These are phyloP conservation scores for Arothron firmamentum DNA, from an alignment of 2,113 vertebrate genomes.

Conservation along the genomic window DNA sequence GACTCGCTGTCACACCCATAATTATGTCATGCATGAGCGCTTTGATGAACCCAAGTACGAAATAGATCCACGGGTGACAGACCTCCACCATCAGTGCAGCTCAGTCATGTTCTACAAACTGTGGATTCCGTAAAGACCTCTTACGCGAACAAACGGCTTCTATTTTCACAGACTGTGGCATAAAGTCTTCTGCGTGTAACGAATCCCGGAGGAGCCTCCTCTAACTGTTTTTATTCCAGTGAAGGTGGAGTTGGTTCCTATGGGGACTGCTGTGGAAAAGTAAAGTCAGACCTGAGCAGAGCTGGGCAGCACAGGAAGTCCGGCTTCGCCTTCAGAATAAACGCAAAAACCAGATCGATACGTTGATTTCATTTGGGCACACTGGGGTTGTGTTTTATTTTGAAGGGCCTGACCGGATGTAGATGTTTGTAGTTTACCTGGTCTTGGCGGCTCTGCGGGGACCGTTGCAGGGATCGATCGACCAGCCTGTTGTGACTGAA, in stretches of 20 bases:
- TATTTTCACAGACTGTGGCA: no score
- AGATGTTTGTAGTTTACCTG: fast-evolving
- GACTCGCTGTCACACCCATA: neutral
- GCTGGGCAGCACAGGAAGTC: no score
- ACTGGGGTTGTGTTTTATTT: slow-evolving; percentile 26
- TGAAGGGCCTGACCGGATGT: slow-evolving; percentile 17
- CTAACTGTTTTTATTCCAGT: no score
- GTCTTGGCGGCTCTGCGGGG: neutral
- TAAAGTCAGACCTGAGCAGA: no score
- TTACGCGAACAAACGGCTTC: no score
- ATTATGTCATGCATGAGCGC: neutral
- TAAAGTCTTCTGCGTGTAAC: no score
- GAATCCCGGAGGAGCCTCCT: no score
- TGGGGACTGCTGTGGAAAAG: neutral
- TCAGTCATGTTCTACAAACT: neutral
- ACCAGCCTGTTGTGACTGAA: neutral
- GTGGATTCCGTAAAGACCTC: no score
- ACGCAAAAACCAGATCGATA: no score
- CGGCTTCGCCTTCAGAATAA: no score
- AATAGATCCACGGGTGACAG: no score
- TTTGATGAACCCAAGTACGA: neutral
- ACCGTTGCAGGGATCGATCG: slow-evolving; percentile 4
- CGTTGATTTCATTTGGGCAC: neutral
- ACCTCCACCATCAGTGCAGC: neutral
- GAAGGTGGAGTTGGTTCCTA: neutral